Percentiles rank a stretch among this genome's conserved stretches.
Conservation (phyloP, 2,113 vertebrate genomes). For the Poicephalus gulielmi region DNA sequence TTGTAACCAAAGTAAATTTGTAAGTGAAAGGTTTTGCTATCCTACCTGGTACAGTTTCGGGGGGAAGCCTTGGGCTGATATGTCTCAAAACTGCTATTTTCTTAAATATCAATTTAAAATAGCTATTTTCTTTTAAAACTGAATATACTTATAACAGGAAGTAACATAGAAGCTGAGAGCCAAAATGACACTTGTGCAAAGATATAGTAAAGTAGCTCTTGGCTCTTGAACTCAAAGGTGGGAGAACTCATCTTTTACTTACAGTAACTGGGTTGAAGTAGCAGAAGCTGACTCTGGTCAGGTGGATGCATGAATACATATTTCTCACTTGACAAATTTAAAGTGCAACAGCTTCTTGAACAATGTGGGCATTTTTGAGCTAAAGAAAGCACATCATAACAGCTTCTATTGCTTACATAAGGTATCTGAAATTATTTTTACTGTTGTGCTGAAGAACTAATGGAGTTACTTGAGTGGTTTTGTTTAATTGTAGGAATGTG, state of each 20-base stretch:
- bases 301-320: background rate
- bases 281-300: background rate
- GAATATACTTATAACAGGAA: background rate
- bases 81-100: constrained; percentile 24
- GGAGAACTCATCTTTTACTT: background rate
- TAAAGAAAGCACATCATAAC: background rate
- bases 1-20: background rate
- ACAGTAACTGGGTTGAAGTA: background rate
- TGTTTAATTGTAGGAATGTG: background rate
- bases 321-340: background rate
- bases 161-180: background rate
- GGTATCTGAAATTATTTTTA: background rate
- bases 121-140: background rate
- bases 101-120: constrained; percentile 8
- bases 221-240: background rate
- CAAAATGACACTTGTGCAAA: background rate
- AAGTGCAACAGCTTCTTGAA: constrained; percentile 10
- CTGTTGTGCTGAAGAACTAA: background rate
- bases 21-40: background rate
- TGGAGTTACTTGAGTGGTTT: background rate
- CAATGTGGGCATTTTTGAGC: background rate
- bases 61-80: background rate
- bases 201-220: background rate
- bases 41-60: background rate
- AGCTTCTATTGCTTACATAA: constrained; percentile 43